Conservation (phyloP, 2,113 vertebrate genomes). For the Brienomyrus longianalis region DNA sequence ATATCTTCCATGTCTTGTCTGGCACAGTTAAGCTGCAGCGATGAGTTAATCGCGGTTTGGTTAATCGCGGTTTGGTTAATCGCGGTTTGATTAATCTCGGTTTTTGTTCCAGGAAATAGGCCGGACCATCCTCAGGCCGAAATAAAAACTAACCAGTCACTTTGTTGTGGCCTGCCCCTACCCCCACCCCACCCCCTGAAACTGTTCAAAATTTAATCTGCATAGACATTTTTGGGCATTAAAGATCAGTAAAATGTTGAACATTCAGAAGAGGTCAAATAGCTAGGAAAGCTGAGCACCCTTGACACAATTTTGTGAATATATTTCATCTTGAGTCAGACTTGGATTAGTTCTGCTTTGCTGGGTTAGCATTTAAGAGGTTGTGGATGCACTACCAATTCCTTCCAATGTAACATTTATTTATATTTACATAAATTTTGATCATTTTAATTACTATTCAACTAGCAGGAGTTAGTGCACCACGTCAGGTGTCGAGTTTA, state of each 20-base stretch:
- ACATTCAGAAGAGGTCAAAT: not conserved
- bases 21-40: not conserved
- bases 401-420: not conserved
- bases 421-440: not conserved
- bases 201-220: not conserved
- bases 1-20: not conserved
- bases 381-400: not conserved
- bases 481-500: not conserved
- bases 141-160: not conserved
- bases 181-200: no score
- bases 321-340: not conserved
- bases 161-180: not conserved
- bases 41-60: constrained; percentile 10
- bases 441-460: not conserved
- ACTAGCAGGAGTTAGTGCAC: not conserved
- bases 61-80: constrained; percentile 12
- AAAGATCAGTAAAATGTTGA: not conserved
- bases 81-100: not conserved
- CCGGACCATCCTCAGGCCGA: not conserved
- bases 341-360: not conserved
- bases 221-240: not conserved
- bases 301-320: not conserved
- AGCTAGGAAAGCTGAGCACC: not conserved
- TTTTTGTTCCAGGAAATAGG: constrained; percentile 15
- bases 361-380: not conserved